Evolutionary conservation across 1,140 invertebrate species (phyloP).

Genomic region (Drosophila parvula): DNA sequence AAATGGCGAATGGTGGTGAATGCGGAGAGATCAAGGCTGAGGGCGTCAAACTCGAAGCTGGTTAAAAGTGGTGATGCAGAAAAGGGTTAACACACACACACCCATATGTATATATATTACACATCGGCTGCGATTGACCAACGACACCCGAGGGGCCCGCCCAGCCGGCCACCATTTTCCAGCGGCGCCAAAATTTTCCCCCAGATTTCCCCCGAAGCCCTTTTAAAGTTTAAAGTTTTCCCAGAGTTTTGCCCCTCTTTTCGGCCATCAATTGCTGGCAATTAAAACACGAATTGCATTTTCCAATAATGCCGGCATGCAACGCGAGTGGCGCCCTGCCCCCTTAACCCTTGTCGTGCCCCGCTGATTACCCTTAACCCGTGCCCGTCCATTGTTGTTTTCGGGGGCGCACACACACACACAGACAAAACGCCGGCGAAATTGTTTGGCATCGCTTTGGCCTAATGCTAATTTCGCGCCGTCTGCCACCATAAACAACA

Average conservation of each 20-base stretch:
- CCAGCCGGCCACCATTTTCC: background rate
- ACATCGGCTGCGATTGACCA: constrained; percentile 40
- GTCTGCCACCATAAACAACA: constrained; percentile 65
- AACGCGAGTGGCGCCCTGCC: constrained; percentile 4
- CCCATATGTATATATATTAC: background rate
- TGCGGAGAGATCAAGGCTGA: constrained; percentile 7
- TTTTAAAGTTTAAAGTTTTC: constrained; percentile 47
- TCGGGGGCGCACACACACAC: constrained; percentile 1
- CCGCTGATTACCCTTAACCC: background rate
- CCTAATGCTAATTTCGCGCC: constrained; percentile 75
- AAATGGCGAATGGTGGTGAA: background rate
- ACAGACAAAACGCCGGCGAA: constrained; percentile 33
- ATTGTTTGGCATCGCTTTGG: constrained; percentile 59
- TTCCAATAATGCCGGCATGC: constrained; percentile 70
- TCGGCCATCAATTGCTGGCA: constrained; percentile 67
- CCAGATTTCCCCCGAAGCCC: background rate
- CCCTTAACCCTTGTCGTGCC: constrained; percentile 34
- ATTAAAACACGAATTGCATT: constrained; percentile 72
- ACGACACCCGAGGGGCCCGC: constrained; percentile 48
- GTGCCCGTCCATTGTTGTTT: constrained; percentile 4
- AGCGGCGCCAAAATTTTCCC: background rate
- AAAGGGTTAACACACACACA: constrained; percentile 20
- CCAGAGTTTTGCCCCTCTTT: constrained; percentile 6
- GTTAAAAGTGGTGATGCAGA: constrained; percentile 13
- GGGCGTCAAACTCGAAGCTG: constrained; percentile 15